Percentiles rank a stretch among this genome's conserved stretches.
phyloP scores from a whole-genome alignment of 2,797 vertebrate species.

The Hoplostethus atlanticus region DNA sequence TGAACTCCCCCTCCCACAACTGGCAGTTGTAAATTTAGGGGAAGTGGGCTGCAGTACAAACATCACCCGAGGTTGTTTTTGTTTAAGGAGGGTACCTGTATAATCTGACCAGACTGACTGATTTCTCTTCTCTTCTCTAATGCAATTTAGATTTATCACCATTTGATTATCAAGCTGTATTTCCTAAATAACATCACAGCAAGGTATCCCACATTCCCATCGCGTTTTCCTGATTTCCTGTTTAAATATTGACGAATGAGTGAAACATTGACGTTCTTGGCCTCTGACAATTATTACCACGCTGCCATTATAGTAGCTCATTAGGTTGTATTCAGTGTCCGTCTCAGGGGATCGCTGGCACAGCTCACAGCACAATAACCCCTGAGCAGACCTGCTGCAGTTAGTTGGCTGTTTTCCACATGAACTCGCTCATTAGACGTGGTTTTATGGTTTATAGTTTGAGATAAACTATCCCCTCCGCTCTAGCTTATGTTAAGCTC shows the following conservation, averaged over 20 bases:
- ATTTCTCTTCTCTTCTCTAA: neutral
- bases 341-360: neutral
- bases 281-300: neutral
- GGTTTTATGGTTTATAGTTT: constrained; percentile 3
- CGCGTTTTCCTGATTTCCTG: neutral
- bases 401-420: constrained; percentile 3
- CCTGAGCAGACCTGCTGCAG: neutral
- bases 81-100: constrained; percentile 41
- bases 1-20: constrained; percentile 12
- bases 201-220: neutral
- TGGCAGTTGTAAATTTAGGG: constrained; percentile 75
- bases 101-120: constrained; percentile 1
- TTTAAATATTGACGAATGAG: neutral
- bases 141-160: neutral
- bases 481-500: neutral
- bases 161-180: too few species aligned
- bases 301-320: neutral
- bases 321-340: neutral
- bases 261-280: neutral
- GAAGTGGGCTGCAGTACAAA: constrained; percentile 70
- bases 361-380: neutral
- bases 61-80: constrained; percentile 47
- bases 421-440: constrained; percentile 7
- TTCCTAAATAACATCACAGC: neutral
- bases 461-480: neutral